Evolutionary conservation across 2,888 invertebrate species (phyloP).

Genomic region (Chrysina gloriosa): DNA sequence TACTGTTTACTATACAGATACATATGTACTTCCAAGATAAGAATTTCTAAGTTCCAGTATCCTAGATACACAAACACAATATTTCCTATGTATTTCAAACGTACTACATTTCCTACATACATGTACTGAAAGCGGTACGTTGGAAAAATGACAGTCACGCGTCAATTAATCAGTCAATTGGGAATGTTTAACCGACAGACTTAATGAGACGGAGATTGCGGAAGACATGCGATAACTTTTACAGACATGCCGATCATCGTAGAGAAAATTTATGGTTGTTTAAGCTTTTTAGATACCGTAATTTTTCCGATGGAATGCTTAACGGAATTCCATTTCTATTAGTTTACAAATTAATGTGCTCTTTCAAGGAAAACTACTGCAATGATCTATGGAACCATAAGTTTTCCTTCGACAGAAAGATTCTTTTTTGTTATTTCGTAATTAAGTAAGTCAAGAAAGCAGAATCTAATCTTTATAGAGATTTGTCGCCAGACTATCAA

Average conservation of each 20-base stretch:
- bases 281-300: conserved; percentile 16
- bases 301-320: conserved; percentile 15
- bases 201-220: conserved; percentile 29
- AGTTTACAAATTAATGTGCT: not conserved
- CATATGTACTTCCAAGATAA: not conserved
- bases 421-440: too few species aligned
- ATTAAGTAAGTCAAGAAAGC: too few species aligned
- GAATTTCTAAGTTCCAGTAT: conserved; percentile 12
- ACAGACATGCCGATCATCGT: conserved; percentile 30
- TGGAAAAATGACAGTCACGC: conserved; percentile 29
- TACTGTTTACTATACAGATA: conserved; percentile 2
- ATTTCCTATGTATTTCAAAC: not conserved
- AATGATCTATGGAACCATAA: too few species aligned
- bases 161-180: conserved; percentile 35
- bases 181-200: conserved; percentile 26
- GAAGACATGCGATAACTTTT: conserved; percentile 27
- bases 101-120: conserved; percentile 9
- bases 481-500: too few species aligned
- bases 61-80: not conserved
- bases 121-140: not conserved
- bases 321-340: conserved; percentile 14
- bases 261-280: conserved; percentile 18
- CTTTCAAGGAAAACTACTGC: not conserved
- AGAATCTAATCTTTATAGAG: too few species aligned
- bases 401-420: too few species aligned